Percentiles rank a stretch among this genome's conserved stretches.
Evolutionary conservation across 2,797 vertebrate species (phyloP).

Genomic region (Pelochelys cantorii): DNA sequence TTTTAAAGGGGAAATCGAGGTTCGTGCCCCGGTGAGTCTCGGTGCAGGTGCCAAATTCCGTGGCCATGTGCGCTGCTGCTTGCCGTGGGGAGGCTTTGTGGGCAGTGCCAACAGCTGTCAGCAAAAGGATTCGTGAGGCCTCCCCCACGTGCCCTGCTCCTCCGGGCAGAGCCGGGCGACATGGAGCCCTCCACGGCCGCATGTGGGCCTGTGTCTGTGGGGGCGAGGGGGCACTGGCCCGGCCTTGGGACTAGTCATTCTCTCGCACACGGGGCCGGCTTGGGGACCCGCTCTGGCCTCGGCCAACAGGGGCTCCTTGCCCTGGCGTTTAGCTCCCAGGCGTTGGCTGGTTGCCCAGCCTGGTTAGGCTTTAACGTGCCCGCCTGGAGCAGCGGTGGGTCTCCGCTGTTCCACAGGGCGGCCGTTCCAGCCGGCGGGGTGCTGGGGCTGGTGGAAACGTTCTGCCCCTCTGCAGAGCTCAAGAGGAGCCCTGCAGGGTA

Average conservation of each 20-base stretch:
- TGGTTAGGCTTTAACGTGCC: background rate
- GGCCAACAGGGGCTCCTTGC: background rate
- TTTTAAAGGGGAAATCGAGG: rapidly evolving
- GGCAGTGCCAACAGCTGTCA: background rate
- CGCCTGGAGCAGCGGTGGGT: background rate
- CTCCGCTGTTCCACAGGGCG: rapidly evolving
- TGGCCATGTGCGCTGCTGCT: background rate
- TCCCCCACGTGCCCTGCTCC: background rate
- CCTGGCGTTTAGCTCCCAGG: background rate
- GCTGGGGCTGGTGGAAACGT: background rate
- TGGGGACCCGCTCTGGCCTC: background rate
- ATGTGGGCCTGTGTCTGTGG: background rate
- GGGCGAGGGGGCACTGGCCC: background rate
- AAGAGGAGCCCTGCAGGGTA: too few species aligned
- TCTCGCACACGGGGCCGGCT: background rate
- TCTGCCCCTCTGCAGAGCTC: too few species aligned
- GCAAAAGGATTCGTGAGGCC: background rate
- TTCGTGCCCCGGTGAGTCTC: background rate
- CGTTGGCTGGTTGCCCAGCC: background rate
- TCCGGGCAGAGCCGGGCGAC: background rate
- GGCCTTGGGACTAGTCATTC: background rate
- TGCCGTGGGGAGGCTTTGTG: background rate
- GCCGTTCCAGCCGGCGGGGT: background rate
- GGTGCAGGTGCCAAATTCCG: background rate
- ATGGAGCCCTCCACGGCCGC: rapidly evolving